Base-by-base conservation (phyloP, 2,797 vertebrate genomes). In the Anableps anableps region DNA sequence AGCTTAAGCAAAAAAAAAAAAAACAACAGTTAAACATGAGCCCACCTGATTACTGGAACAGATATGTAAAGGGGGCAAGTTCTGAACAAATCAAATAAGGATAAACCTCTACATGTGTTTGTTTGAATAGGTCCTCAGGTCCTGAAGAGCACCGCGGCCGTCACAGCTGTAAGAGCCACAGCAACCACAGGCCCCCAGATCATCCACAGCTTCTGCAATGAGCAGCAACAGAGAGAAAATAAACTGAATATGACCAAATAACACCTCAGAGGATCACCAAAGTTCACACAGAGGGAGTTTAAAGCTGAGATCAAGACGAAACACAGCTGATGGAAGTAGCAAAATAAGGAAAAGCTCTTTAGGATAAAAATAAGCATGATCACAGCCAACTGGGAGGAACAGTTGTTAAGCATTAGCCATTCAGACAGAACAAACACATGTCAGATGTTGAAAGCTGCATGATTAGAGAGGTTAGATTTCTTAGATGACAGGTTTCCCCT, bases 131-230 rank as follows among this genome's bases (percentile, higher is more conserved):
- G n/a, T 82, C 96, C 94, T 96, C 97, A 97, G 96, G 96, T 97
- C 96, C 97, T 97, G 94, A 96, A 97, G 93, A 99, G 96, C 95
- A 97, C 93, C 82, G 97, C 97, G 89, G 97, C 96, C 87, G 97
- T 97, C 93, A 98, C 97, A 86, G 97, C 98, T 89, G 98, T 97
- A 93, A 98, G 95, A 89, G 91, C 94, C 95, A 97, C 96, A 79
- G 97, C 98, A 86, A 97, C 96, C 93, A 97, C 96, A 85, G 98
- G 97, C 93, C 97, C 97, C 98, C 98, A 99, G 96, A 97, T 96
- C 88, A 96, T 93, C 98, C 98, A 99, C 82, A 95, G 95, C 90
- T 96, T 98, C 99, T 99, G 97, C 95, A 96, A 97, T 88, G 94
- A 95, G 92, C 88, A 94, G 91, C 90, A 92, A 95, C 81, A 96